Conservation (phyloP, 2,888 invertebrate genomes). For the Ephialtes manifestator region DNA sequence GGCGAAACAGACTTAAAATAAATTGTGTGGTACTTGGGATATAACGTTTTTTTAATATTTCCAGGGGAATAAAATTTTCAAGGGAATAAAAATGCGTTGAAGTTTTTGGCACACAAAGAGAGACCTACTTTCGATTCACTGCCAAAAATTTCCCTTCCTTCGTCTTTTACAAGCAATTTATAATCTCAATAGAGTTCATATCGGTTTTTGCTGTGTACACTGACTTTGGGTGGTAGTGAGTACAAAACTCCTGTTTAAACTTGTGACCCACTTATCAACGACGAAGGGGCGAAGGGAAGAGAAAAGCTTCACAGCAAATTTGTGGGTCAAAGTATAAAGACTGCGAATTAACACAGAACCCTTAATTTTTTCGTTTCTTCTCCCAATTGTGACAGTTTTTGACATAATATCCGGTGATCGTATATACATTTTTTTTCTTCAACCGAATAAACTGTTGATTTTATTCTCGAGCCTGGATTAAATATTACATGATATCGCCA, state of each 20-base stretch:
- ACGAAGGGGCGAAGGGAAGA: neutral
- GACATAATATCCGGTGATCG: neutral
- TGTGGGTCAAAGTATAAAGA: slow-evolving; percentile 40
- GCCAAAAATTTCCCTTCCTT: slow-evolving; percentile 25
- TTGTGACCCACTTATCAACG: slow-evolving; percentile 52
- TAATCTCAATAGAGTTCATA: slow-evolving; percentile 41
- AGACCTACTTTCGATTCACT: neutral
- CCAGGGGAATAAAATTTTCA: neutral
- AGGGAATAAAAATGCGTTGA: neutral
- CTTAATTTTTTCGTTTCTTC: neutral
- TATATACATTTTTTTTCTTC: neutral
- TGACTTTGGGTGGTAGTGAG: slow-evolving; percentile 5
- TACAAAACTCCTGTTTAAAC: slow-evolving; percentile 43
- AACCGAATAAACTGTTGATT: neutral
- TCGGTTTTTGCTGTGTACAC: slow-evolving; percentile 1
- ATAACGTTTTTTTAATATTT: neutral
- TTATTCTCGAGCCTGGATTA: neutral
- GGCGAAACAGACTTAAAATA: neutral
- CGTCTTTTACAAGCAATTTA: slow-evolving; percentile 36
- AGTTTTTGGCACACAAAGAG: neutral
- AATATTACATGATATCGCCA: neutral
- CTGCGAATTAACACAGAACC: slow-evolving; percentile 25
- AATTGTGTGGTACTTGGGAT: neutral
- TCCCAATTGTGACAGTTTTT: neutral
- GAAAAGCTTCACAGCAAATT: slow-evolving; percentile 9